Evolutionary conservation across 1,140 invertebrate genomes (phyloP).

Genomic region (Euborellia annulipes): DNA sequence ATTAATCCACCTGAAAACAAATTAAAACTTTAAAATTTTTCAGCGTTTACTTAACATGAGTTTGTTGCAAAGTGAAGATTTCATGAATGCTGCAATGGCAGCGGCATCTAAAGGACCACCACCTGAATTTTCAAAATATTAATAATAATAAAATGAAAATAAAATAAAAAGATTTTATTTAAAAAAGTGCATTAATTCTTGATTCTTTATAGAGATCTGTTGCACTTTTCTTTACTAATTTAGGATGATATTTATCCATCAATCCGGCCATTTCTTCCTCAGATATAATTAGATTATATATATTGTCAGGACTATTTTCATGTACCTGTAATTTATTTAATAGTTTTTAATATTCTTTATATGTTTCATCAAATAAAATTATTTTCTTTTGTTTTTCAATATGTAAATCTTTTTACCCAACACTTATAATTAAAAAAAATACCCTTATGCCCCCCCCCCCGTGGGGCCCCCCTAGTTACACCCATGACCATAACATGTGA

Average conservation of each 20-base stretch:
- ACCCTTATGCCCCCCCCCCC: too few relatives aligned
- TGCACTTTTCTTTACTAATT: conserved; percentile 20
- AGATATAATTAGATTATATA: conserved; percentile 24
- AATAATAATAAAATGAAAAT: conserved; percentile 18
- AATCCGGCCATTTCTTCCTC: conserved; percentile 22
- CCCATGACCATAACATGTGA: too few relatives aligned
- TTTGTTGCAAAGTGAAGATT: conserved; percentile 84
- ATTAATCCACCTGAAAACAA: conserved; percentile 21
- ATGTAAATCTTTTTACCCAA: too few relatives aligned
- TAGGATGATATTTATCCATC: conserved; percentile 16
- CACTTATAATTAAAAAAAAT: too few relatives aligned
- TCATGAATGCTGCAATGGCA: conserved; percentile 61
- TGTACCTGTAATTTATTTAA: too few relatives aligned
- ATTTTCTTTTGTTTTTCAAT: too few relatives aligned
- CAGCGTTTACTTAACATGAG: conserved; percentile 63
- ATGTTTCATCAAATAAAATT: too few relatives aligned
- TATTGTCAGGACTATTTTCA: too few relatives aligned
- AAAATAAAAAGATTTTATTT: too few relatives aligned
- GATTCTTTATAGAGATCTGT: conserved; percentile 1
- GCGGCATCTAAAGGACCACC: conserved; percentile 49
- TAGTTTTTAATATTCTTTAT: too few relatives aligned
- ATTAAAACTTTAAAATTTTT: conserved; percentile 22
- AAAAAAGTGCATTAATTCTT: too few relatives aligned
- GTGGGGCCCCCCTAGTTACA: too few relatives aligned
- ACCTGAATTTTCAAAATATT: conserved; percentile 54